A percentile compares a stretch with the other conserved stretches of the same genome.
These are phyloP conservation scores for Fulica atra DNA, from an alignment of 2,113 vertebrate genomes.

Conservation along the genomic window DNA sequence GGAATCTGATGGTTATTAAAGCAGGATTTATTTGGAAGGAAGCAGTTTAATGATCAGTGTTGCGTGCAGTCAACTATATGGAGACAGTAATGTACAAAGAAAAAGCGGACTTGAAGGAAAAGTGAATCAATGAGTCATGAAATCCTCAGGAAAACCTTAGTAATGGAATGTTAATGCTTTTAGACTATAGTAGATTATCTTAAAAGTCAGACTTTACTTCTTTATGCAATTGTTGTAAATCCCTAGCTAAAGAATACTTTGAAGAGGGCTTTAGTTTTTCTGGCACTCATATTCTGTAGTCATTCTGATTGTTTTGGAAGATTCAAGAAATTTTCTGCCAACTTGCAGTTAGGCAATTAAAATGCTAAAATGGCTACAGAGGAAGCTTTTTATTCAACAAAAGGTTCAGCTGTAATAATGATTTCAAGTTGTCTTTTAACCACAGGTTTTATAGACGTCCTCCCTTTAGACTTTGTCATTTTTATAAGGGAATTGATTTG, in stretches of 20 bases:
- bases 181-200: conserved; percentile 89
- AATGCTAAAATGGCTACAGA: conserved; percentile 67
- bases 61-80: conserved; percentile 38
- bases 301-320: conserved; percentile 72
- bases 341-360: conserved; percentile 71
- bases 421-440: conserved; percentile 68
- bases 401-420: conserved; percentile 57
- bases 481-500: conserved; percentile 71
- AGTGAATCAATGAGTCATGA: conserved; percentile 81
- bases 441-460: conserved; percentile 30
- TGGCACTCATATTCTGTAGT: conserved; percentile 68
- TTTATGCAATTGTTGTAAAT: conserved; percentile 79
- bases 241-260: conserved; percentile 79
- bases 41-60: conserved; percentile 68
- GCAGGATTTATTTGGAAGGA: conserved; percentile 63
- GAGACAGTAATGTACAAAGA: conserved; percentile 66
- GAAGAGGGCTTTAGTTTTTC: conserved; percentile 76
- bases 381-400: conserved; percentile 36
- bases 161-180: conserved; percentile 87
- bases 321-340: conserved; percentile 71
- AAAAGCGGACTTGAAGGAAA: conserved; percentile 72
- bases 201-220: conserved; percentile 84
- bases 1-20: conserved; percentile 49
- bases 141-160: conserved; percentile 83
- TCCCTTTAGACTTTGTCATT: conserved; percentile 59